These are phyloP conservation scores for Rugalucina vietnamica DNA, from an alignment of 2,888 invertebrate genomes.

Conservation along the genomic window DNA sequence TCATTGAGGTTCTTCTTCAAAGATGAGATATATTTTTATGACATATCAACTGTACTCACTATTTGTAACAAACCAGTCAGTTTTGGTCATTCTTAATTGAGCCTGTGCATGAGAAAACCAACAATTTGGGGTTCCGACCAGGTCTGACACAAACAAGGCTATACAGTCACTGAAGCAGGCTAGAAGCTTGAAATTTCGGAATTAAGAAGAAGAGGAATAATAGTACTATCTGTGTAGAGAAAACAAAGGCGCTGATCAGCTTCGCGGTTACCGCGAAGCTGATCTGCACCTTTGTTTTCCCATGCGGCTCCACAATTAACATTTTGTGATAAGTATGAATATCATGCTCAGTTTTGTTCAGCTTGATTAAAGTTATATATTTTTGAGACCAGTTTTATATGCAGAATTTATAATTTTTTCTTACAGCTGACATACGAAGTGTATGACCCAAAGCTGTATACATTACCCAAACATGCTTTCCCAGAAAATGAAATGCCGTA, in stretches of 20 bases:
- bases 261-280: neutral
- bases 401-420: neutral
- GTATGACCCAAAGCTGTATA: conserved; percentile 82
- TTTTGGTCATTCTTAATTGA: too few relatives aligned
- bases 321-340: neutral
- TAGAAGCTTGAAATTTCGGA: too few relatives aligned
- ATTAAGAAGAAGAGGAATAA: too few relatives aligned
- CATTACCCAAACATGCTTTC: conserved; percentile 75
- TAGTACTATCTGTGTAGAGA: too few relatives aligned
- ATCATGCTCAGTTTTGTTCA: neutral
- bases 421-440: conserved; percentile 72
- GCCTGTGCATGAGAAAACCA: too few relatives aligned
- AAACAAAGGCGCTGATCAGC: neutral
- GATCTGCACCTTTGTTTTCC: neutral
- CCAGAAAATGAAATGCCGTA: conserved; percentile 69
- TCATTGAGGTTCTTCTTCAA: too few relatives aligned
- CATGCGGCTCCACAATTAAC: neutral
- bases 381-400: neutral
- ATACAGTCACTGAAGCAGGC: too few relatives aligned
- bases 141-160: too few relatives aligned
- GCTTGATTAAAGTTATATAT: neutral
- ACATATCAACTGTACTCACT: too few relatives aligned
- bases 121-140: too few relatives aligned
- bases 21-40: too few relatives aligned
- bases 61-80: too few relatives aligned